Percentiles rank a stretch among this genome's conserved stretches.
These are phyloP conservation scores for Sakesphorus luctuosus DNA, from an alignment of 2,113 vertebrate genomes.

Conservation along the genomic window DNA sequence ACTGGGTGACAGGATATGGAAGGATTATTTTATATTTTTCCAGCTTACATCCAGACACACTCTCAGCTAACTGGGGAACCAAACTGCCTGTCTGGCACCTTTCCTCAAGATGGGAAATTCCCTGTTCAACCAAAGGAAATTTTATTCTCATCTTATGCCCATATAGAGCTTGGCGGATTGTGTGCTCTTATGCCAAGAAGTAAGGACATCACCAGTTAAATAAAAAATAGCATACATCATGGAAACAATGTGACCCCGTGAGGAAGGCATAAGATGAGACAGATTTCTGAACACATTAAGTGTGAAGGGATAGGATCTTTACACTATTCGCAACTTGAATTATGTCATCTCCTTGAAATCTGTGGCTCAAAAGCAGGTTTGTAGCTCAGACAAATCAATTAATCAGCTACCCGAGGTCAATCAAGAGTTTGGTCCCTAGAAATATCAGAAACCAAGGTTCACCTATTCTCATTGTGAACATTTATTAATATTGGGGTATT, in stretches of 20 bases:
- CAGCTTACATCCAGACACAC: slow-evolving; percentile 10
- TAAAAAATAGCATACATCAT: not conserved
- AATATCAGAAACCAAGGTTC: not conserved
- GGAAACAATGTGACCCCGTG: not conserved
- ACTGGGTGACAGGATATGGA: slow-evolving; percentile 26
- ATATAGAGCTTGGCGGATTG: not conserved
- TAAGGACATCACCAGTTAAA: not conserved
- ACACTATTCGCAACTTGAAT: not conserved
- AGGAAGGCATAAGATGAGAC: not conserved
- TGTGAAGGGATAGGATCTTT: not conserved
- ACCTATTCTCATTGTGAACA: not conserved
- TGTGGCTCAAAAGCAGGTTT: not conserved
- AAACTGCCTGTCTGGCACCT: not conserved
- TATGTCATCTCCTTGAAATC: not conserved
- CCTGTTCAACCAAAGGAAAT: not conserved
- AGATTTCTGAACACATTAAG: not conserved
- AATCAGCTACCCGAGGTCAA: not conserved
- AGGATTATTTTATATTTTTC: slow-evolving; percentile 34
- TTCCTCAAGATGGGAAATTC: not conserved
- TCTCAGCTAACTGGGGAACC: not conserved
- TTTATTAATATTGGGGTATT: not conserved
- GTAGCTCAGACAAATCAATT: not conserved
- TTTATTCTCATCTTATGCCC: slow-evolving; percentile 18
- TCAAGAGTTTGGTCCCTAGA: not conserved
- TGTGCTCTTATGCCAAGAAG: not conserved